Conservation (phyloP, 1,140 invertebrate genomes). For the Chymomyza costata region DNA sequence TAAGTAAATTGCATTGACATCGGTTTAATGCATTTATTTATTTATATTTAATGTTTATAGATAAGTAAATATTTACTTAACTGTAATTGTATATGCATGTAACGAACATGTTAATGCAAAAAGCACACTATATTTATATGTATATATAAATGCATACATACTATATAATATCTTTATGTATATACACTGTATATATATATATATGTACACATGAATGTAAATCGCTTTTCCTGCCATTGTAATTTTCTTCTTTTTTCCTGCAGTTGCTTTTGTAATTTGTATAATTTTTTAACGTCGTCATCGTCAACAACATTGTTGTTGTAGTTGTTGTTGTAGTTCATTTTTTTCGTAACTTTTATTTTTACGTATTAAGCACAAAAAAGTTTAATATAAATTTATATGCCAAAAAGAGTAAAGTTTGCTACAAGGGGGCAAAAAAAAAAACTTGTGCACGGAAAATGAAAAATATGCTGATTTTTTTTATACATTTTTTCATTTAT, state of each 20-base stretch:
- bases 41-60: too few species aligned
- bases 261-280: slow-evolving; percentile 61
- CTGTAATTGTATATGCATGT: too few species aligned
- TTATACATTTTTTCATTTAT: too few species aligned
- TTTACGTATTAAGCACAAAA: slow-evolving; percentile 53
- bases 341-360: slow-evolving; percentile 32
- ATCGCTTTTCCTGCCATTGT: slow-evolving; percentile 14
- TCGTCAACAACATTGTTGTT: slow-evolving; percentile 43
- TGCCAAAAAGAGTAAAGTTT: slow-evolving; percentile 26
- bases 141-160: neutral
- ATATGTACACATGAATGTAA: neutral
- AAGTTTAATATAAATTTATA: slow-evolving; percentile 67
- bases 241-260: slow-evolving; percentile 33
- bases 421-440: neutral
- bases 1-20: too few species aligned
- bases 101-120: too few species aligned
- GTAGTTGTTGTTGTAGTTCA: slow-evolving; percentile 12
- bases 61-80: too few species aligned
- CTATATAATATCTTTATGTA: slow-evolving; percentile 11
- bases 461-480: slow-evolving; percentile 12
- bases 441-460: slow-evolving; percentile 16
- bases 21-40: too few species aligned
- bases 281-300: slow-evolving; percentile 44
- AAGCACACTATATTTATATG: too few species aligned
- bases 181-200: slow-evolving; percentile 12